Evolutionary conservation across 1,140 invertebrate genomes (phyloP), one percentile per base, ranked within the genome.

Genomic region (Dinothrombium tinctorium): DNA sequence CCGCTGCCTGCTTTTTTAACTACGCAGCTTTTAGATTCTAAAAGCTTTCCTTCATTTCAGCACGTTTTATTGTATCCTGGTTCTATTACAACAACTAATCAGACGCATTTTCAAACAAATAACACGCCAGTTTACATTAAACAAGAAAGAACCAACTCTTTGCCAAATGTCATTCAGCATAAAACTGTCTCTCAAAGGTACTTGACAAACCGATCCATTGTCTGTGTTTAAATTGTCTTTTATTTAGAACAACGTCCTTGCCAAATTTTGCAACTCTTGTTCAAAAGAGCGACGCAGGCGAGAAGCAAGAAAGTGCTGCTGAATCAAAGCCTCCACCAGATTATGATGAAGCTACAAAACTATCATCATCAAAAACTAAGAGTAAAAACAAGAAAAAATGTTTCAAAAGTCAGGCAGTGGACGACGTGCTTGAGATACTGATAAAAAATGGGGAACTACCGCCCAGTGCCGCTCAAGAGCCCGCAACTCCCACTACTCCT

Each of bases 361-460:
- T 71, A 37, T 55, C 39, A 15, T 19, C 15, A n/a, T 15, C 12
- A n/a, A n/a, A n/a, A n/a, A n/a, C n/a, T n/a, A n/a, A n/a, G n/a
- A n/a, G n/a, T n/a, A n/a, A n/a, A n/a, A 9, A 23, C 14, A 11
- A 9, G 12, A 40, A 31, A n/a, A 53, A 53, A 32, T 63, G 65
- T 47, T 60, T 76, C 12, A 79, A 80, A 51, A 75, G 74, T 54
- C 80, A 89, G 56, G 76, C 78, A 26, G 77, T 92, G 43, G 84
- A 89, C 54, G 84, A 92, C 59, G 83, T 92, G 0, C 57, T 94
- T n/a, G 83, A 90, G 53, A 89, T 92, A 50, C 63, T 92, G 0
- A 87, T 90, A 15, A 76, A 84, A 55, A 84, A 83, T 56, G 84
- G 84, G 32, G 84, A 90, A 54, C 54, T 90, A 15, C 80, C 82